phyloP scores from a whole-genome alignment of 2,888 invertebrate genomes.

The Tigriopus californicus region DNA sequence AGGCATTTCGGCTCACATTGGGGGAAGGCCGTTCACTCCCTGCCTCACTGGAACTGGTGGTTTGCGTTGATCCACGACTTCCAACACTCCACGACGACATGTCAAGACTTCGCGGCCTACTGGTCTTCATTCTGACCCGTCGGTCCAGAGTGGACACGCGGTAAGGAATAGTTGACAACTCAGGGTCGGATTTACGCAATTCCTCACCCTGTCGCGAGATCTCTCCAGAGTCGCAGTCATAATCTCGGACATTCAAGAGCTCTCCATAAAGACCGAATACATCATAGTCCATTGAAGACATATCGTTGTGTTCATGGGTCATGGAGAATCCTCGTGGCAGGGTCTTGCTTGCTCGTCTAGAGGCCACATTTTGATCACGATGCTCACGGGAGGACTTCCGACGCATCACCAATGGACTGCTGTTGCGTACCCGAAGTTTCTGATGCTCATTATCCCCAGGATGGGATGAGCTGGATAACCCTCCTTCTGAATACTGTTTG shows the following conservation, averaged over 20 bases:
- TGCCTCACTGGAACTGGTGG: not conserved
- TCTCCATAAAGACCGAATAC: conserved; percentile 77
- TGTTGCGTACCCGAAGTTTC: conserved; percentile 17
- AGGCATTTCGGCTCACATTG: conserved; percentile 9
- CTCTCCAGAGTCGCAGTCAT: conserved; percentile 32
- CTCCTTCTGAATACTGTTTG: not conserved
- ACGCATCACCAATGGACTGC: conserved; percentile 25
- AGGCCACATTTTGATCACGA: conserved; percentile 10
- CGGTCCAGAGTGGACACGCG: conserved; percentile 60
- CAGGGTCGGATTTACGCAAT: conserved; percentile 49
- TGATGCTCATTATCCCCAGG: not conserved
- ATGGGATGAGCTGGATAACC: not conserved
- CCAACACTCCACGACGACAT: conserved; percentile 74
- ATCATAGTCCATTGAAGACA: conserved; percentile 30
- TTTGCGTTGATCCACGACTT: conserved; percentile 39
- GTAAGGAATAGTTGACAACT: conserved; percentile 53
- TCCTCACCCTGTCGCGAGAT: conserved; percentile 16
- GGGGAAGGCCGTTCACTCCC: conserved; percentile 5
- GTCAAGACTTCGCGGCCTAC: conserved; percentile 58
- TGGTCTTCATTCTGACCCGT: conserved; percentile 58
- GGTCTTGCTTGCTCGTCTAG: conserved; percentile 48
- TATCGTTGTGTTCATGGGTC: not conserved
- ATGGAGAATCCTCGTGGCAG: conserved; percentile 49
- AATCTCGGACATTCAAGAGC: conserved; percentile 69
- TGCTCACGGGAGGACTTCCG: conserved; percentile 30